Percentiles rank a stretch among this genome's conserved stretches.
These are phyloP conservation scores for Neopelma chrysocephalum DNA, from an alignment of 2,797 vertebrate genomes.

Conservation along the genomic window DNA sequence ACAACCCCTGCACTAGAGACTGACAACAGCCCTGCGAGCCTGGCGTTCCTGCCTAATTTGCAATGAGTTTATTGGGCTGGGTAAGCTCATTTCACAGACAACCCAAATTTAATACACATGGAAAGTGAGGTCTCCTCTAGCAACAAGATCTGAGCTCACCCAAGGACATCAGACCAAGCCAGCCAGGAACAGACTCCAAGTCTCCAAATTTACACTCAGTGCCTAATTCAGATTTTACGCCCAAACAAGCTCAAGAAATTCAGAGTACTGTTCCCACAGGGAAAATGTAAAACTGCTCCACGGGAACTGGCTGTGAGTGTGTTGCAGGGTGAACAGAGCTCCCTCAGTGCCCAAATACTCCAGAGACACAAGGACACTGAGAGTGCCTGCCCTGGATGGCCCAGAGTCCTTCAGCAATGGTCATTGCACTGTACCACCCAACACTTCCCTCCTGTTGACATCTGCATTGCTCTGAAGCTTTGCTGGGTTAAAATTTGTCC, in stretches of 20 bases:
- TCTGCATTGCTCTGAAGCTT: rapidly evolving
- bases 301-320: neutral
- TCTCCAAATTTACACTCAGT: slow-evolving; percentile 26
- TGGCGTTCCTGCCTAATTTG: neutral
- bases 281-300: neutral
- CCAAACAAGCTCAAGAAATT: slow-evolving; percentile 60
- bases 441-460: rapidly evolving
- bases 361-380: rapidly evolving
- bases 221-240: slow-evolving; percentile 63
- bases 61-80: neutral
- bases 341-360: neutral
- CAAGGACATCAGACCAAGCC: neutral
- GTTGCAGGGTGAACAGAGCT: neutral
- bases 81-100: neutral
- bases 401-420: neutral
- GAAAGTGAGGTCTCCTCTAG: neutral
- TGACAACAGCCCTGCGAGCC: neutral
- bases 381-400: neutral
- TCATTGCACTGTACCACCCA: neutral
- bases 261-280: slow-evolving; percentile 14
- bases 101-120: neutral
- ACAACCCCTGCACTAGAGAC: neutral
- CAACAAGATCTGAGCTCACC: neutral
- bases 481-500: neutral
- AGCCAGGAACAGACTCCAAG: slow-evolving; percentile 32